These are phyloP conservation scores for Bubalus kerabau DNA, from an alignment of 2,113 vertebrate species.

Conservation along the genomic window DNA sequence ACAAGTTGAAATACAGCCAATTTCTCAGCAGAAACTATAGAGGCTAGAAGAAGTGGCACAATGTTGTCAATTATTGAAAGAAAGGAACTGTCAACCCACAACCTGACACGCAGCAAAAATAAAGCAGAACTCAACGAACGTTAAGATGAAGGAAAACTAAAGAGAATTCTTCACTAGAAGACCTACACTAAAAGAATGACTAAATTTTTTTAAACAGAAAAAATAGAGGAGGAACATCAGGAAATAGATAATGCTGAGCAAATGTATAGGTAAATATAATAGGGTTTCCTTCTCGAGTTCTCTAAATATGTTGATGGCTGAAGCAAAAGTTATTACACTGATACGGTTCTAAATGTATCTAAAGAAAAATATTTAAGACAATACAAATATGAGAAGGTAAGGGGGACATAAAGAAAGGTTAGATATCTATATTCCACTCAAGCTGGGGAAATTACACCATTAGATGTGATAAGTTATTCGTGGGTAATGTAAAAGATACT, in stretches of 20 bases:
- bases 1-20: background rate
- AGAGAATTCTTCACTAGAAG: background rate
- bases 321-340: background rate
- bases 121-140: background rate
- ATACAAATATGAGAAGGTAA: background rate
- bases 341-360: background rate
- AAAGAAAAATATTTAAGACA: background rate
- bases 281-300: background rate
- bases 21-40: background rate
- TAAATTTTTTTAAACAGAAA: background rate
- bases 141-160: background rate
- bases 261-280: background rate
- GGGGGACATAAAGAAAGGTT: background rate
- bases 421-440: background rate
- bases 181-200: background rate
- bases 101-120: background rate
- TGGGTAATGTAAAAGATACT: background rate
- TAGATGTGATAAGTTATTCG: background rate
- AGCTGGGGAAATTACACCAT: background rate
- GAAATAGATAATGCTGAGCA: background rate
- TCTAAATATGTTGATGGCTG: background rate
- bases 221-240: background rate
- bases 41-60: background rate
- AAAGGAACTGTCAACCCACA: background rate
- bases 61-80: background rate